Percentiles rank a stretch among this genome's conserved stretches.
Evolutionary conservation across 2,888 invertebrate species (phyloP).

Genomic region (Coleophora deauratella): DNA sequence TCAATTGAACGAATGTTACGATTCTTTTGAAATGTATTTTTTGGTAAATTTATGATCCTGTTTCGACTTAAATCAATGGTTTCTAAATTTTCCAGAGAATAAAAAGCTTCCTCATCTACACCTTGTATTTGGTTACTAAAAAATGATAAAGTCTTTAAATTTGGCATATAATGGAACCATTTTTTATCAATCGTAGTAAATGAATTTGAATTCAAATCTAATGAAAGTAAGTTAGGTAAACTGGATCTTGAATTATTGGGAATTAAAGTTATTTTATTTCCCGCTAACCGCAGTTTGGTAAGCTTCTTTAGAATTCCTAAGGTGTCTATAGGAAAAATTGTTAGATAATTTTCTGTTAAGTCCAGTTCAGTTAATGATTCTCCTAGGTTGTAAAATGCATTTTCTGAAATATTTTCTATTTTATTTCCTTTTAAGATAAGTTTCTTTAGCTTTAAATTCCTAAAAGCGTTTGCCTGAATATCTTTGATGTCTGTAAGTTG

Average conservation of each 20-base stretch:
- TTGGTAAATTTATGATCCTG: conserved; percentile 84
- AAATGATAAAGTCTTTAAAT: conserved; percentile 84
- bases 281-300: conserved; percentile 81
- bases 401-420: conserved; percentile 85
- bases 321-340: conserved; percentile 85
- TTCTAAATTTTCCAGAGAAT: conserved; percentile 81
- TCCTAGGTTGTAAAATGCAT: conserved; percentile 86
- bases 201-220: conserved; percentile 91
- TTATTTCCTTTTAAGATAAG: conserved; percentile 89
- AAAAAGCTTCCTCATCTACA: conserved; percentile 85
- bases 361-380: conserved; percentile 86
- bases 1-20: conserved; percentile 87
- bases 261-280: conserved; percentile 87
- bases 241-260: conserved; percentile 82
- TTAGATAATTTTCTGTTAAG: conserved; percentile 90
- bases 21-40: conserved; percentile 84
- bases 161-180: conserved; percentile 86
- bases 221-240: conserved; percentile 80
- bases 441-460: conserved; percentile 85
- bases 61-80: conserved; percentile 92
- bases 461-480: conserved; percentile 88
- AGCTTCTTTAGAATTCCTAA: conserved; percentile 83
- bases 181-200: conserved; percentile 84
- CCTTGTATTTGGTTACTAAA: conserved; percentile 88
- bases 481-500: conserved; percentile 90